phyloP scores from a whole-genome alignment of 2,113 vertebrate species.

The Tauraco erythrolophus region DNA sequence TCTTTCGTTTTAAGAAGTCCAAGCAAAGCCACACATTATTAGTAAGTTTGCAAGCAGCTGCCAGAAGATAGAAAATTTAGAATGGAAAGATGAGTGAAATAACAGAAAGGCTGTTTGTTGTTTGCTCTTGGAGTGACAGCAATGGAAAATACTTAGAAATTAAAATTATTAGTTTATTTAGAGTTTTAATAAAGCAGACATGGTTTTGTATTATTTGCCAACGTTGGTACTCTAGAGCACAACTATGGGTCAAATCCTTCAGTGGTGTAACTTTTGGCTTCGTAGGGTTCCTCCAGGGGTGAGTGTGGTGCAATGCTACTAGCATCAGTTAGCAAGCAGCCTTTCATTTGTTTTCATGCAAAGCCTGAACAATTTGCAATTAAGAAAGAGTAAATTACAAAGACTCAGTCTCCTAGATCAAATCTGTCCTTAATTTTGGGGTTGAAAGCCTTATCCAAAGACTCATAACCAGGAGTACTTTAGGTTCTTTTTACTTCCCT shows the following conservation, averaged over 20 bases:
- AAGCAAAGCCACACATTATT: slow-evolving; percentile 72
- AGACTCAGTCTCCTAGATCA: not conserved
- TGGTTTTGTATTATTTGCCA: slow-evolving; percentile 55
- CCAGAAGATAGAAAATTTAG: slow-evolving; percentile 73
- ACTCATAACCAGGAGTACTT: not conserved
- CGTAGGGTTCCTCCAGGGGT: not conserved
- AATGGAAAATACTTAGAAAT: slow-evolving; percentile 64
- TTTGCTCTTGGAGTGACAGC: slow-evolving; percentile 50
- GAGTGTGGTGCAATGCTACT: not conserved
- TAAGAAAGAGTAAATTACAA: not conserved
- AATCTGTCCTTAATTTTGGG: not conserved
- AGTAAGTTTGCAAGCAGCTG: slow-evolving; percentile 63
- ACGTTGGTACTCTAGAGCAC: not conserved
- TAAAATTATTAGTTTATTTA: slow-evolving; percentile 68
- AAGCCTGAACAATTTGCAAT: slow-evolving; percentile 32
- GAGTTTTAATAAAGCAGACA: slow-evolving; percentile 66
- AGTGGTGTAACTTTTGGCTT: not conserved
- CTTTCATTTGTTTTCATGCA: slow-evolving; percentile 5
- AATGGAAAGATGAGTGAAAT: slow-evolving; percentile 57
- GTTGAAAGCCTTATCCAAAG: not conserved
- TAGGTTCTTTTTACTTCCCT: not conserved
- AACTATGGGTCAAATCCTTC: not conserved
- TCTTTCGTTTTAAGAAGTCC: slow-evolving; percentile 63
- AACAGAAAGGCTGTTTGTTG: slow-evolving; percentile 65
- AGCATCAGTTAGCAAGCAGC: not conserved